Percentiles rank a stretch among this genome's conserved stretches.
These are phyloP conservation scores for Australoheros scitulus DNA, from an alignment of 2,113 vertebrate species.

Conservation along the genomic window DNA sequence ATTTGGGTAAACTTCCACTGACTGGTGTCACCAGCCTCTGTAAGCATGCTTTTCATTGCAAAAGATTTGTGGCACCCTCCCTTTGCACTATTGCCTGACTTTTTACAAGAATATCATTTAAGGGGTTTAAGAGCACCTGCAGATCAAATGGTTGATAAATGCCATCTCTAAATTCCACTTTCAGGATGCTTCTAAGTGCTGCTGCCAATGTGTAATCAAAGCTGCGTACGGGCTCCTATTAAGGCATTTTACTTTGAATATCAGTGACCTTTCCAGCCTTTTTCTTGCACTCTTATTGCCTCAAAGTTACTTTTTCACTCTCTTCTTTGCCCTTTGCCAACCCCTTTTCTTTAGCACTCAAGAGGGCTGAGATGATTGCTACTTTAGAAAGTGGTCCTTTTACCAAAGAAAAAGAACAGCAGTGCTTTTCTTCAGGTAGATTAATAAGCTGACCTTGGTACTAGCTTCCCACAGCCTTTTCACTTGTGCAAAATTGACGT, in stretches of 20 bases:
- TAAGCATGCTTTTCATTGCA: not conserved
- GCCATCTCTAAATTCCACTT: slow-evolving; percentile 17
- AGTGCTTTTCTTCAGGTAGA: slow-evolving; percentile 27
- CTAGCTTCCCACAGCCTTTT: slow-evolving; percentile 26
- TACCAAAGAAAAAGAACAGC: slow-evolving; percentile 30
- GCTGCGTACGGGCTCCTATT: not conserved
- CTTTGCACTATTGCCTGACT: not conserved
- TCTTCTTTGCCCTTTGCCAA: slow-evolving; percentile 29
- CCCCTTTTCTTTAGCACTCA: slow-evolving; percentile 15
- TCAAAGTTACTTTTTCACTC: slow-evolving; percentile 24
- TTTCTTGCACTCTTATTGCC: slow-evolving; percentile 6
- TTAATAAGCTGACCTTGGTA: slow-evolving; percentile 44
- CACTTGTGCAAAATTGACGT: slow-evolving; percentile 10
- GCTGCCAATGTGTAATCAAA: slow-evolving; percentile 20
- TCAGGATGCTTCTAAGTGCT: slow-evolving; percentile 5
- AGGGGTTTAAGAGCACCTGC: slow-evolving; percentile 6
- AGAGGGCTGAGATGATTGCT: slow-evolving; percentile 38
- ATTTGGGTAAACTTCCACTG: not conserved
- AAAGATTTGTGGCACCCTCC: not conserved
- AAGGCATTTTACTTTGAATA: slow-evolving; percentile 27
- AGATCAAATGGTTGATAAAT: slow-evolving; percentile 21
- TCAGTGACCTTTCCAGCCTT: slow-evolving; percentile 25
- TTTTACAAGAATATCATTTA: slow-evolving; percentile 10
- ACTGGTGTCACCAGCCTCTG: not conserved
- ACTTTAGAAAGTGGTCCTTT: slow-evolving; percentile 32